phyloP scores from a whole-genome alignment of 2,113 vertebrate species.

The Poicephalus meyeri region DNA sequence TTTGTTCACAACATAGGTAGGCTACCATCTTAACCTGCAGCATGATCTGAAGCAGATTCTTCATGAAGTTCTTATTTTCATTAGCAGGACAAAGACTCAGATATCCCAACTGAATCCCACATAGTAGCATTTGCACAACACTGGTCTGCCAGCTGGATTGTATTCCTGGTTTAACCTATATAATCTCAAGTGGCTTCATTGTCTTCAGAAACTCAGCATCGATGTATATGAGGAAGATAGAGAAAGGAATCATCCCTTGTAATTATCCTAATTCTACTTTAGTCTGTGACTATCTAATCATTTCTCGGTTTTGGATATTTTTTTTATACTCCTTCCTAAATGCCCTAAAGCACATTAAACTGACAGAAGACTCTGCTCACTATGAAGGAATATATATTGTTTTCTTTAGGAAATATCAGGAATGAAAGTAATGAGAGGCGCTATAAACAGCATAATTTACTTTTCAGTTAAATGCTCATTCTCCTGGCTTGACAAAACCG shows the following conservation, averaged over 20 bases:
- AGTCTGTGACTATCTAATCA: not conserved
- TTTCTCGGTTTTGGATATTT: not conserved
- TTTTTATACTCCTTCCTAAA: not conserved
- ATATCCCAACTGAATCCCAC: accelerated
- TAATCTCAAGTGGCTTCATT: not conserved
- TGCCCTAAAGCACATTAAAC: not conserved
- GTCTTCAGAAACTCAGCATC: not conserved
- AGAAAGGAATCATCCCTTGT: not conserved
- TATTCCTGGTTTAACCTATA: not conserved
- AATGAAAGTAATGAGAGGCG: not conserved
- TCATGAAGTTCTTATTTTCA: not conserved
- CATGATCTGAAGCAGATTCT: not conserved
- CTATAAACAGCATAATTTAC: not conserved
- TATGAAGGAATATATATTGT: not conserved
- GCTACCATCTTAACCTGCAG: not conserved
- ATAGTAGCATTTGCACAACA: not conserved
- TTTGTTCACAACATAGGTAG: not conserved
- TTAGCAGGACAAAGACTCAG: not conserved
- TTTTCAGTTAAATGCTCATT: not conserved
- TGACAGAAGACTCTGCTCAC: not conserved
- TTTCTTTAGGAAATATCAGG: not conserved
- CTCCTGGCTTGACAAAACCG: not conserved
- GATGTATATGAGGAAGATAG: not conserved
- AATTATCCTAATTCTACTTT: not conserved
- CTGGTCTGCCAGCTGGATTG: not conserved